These are phyloP conservation scores for Toxonevra muliebris DNA, from an alignment of 2,888 invertebrate genomes.

Conservation along the genomic window DNA sequence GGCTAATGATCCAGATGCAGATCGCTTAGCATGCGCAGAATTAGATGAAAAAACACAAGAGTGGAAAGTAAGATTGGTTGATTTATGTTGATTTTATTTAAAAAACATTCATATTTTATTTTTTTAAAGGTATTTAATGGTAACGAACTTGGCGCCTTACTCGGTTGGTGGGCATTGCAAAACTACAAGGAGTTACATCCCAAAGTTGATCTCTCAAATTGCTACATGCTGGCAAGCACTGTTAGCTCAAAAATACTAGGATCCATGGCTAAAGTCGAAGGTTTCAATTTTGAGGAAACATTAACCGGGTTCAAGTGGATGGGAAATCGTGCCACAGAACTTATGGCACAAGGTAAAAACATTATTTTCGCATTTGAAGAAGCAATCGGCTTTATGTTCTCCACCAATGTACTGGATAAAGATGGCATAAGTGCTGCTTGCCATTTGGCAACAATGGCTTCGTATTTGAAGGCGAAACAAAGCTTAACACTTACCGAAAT, in stretches of 20 bases:
- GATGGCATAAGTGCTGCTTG: slow-evolving; percentile 95
- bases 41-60: slow-evolving; percentile 67
- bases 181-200: slow-evolving; percentile 68
- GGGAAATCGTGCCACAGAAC: slow-evolving; percentile 83
- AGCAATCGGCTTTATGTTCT: slow-evolving; percentile 98
- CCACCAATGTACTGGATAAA: slow-evolving; percentile 89
- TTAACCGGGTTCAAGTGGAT: slow-evolving; percentile 99
- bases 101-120: not conserved
- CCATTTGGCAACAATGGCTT: slow-evolving; percentile 78
- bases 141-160: slow-evolving; percentile 92
- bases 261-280: slow-evolving; percentile 82
- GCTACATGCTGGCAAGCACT: slow-evolving; percentile 90
- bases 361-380: slow-evolving; percentile 97
- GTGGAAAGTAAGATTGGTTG: slow-evolving; percentile 47
- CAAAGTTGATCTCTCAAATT: slow-evolving; percentile 67
- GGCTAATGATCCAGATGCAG: slow-evolving; percentile 99
- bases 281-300: slow-evolving; percentile 84
- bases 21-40: slow-evolving; percentile 93
- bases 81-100: not conserved
- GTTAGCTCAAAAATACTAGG: slow-evolving; percentile 95
- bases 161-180: slow-evolving; percentile 92
- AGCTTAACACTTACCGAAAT: slow-evolving; percentile 71
- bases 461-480: slow-evolving; percentile 72
- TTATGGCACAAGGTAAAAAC: slow-evolving; percentile 75
- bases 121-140: slow-evolving; percentile 76